Percentiles rank a stretch among this genome's conserved stretches.
Evolutionary conservation across 2,113 vertebrate genomes (phyloP).

Genomic region (Tinamus guttatus): DNA sequence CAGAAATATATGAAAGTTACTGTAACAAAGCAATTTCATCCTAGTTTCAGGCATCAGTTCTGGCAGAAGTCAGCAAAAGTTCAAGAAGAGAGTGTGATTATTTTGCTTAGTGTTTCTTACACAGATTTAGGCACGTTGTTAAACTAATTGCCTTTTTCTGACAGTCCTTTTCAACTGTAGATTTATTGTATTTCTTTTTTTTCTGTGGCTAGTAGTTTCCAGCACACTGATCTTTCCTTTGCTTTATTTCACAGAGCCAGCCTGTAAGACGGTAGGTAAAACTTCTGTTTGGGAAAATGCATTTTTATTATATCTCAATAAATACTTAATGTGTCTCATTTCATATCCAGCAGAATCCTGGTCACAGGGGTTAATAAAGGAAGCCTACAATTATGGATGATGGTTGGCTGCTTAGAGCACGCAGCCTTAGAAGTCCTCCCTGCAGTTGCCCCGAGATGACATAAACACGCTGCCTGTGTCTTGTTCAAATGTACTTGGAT

Average conservation of each 20-base stretch:
- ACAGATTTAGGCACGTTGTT: background rate
- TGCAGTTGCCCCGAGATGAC: background rate
- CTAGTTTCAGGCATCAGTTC: background rate
- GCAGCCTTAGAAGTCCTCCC: background rate
- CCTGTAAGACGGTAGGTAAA: background rate
- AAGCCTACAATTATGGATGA: background rate
- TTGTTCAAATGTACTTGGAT: conserved; percentile 11
- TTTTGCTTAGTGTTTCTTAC: background rate
- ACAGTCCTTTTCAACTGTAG: background rate
- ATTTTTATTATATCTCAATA: conserved; percentile 36
- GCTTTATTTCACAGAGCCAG: background rate
- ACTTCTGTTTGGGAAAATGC: background rate
- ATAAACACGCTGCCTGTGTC: conserved; percentile 7
- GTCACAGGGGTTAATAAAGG: conserved; percentile 36
- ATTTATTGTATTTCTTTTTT: background rate
- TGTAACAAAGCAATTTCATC: background rate
- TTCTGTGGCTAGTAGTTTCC: background rate
- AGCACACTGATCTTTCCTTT: background rate
- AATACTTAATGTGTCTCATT: background rate
- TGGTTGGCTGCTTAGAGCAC: background rate
- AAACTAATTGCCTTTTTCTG: background rate
- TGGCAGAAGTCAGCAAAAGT: background rate
- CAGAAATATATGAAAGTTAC: background rate
- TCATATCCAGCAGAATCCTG: background rate
- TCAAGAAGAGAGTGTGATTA: background rate